Conservation (phyloP, 2,888 invertebrate genomes). For the Dyspetes luteomarginatus region DNA sequence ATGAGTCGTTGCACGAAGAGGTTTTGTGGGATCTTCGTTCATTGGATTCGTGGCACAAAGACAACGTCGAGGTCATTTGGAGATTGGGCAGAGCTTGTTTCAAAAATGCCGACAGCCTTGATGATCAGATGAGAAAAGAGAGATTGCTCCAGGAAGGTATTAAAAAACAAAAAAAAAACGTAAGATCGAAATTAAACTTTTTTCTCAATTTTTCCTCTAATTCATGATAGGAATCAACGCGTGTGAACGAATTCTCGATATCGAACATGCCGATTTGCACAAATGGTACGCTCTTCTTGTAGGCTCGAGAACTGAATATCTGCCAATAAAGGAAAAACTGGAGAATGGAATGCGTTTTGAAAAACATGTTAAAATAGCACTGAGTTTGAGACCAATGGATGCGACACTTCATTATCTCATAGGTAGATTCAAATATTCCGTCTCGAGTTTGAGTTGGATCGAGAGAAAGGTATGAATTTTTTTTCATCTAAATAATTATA, state of each 20-base stretch:
- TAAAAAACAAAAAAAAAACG: slow-evolving; percentile 6
- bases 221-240: slow-evolving; percentile 84
- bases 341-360: slow-evolving; percentile 87
- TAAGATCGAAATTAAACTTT: neutral
- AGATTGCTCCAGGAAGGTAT: slow-evolving; percentile 76
- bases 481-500: slow-evolving; percentile 5
- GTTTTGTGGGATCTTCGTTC: slow-evolving; percentile 73
- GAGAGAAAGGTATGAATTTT: slow-evolving; percentile 84
- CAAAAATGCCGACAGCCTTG: slow-evolving; percentile 69
- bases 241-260: slow-evolving; percentile 85
- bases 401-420: slow-evolving; percentile 87
- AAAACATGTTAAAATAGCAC: slow-evolving; percentile 88
- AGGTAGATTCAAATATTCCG: slow-evolving; percentile 89
- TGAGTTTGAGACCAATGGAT: slow-evolving; percentile 86
- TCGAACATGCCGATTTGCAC: slow-evolving; percentile 86
- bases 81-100: slow-evolving; percentile 79
- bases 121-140: slow-evolving; percentile 69
- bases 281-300: slow-evolving; percentile 90
- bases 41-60: slow-evolving; percentile 72
- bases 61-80: slow-evolving; percentile 79
- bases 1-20: slow-evolving; percentile 66
- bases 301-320: slow-evolving; percentile 86
- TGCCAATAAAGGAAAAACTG: slow-evolving; percentile 87
- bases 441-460: slow-evolving; percentile 87
- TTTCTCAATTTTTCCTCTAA: neutral